phyloP scores from a whole-genome alignment of 2,797 vertebrate genomes.

The Sandelia bainsii region DNA sequence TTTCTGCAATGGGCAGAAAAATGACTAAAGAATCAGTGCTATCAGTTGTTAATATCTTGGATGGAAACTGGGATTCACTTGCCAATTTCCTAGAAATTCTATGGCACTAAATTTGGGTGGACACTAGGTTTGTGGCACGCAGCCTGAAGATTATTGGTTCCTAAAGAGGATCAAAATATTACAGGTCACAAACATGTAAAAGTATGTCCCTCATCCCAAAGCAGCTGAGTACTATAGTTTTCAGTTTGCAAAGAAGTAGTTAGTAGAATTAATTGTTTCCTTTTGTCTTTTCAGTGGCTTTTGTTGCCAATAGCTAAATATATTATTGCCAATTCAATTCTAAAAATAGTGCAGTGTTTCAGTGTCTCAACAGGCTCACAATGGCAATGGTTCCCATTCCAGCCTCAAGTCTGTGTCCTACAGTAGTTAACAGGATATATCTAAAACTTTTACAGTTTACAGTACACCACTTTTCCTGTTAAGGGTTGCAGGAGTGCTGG shows the following conservation, averaged over 20 bases:
- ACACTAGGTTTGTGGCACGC: too few relatives aligned
- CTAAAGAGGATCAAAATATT: not conserved
- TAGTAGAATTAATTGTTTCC: too few relatives aligned
- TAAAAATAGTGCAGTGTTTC: not conserved
- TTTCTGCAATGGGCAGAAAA: too few relatives aligned
- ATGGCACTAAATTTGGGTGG: not conserved
- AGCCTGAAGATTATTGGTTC: too few relatives aligned
- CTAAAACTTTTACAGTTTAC: not conserved
- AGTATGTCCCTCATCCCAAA: not conserved
- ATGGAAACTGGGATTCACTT: too few relatives aligned
- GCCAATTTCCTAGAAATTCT: not conserved
- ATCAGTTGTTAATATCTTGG: too few relatives aligned
- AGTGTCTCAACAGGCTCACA: not conserved
- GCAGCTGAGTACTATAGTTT: not conserved
- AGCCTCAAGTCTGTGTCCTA: not conserved
- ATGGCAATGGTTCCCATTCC: not conserved
- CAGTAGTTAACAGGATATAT: not conserved
- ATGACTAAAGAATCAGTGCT: too few relatives aligned
- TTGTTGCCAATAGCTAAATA: constrained; percentile 1
- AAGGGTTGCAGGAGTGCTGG: too few relatives aligned
- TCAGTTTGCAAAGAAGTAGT: too few relatives aligned
- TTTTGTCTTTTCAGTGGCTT: not conserved
- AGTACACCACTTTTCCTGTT: too few relatives aligned
- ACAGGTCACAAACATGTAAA: too few relatives aligned
- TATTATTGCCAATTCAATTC: not conserved